Evolutionary conservation across 1,140 invertebrate genomes (phyloP), one percentile per base, ranked within the genome.

Genomic region (Propsilocerus akamusi): DNA sequence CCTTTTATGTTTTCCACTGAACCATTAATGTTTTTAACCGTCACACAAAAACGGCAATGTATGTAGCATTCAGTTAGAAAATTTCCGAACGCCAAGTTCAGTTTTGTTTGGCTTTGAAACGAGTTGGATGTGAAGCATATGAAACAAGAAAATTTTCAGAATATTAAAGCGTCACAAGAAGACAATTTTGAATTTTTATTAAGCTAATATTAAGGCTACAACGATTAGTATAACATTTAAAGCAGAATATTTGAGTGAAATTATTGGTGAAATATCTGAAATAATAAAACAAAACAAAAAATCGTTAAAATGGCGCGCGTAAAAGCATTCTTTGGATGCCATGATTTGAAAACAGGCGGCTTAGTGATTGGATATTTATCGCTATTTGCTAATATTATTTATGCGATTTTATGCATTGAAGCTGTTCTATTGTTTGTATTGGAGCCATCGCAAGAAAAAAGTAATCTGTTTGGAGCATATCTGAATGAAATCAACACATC

Each of bases 11-110:
- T 41, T 41, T 41, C 17, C 17, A 41, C 34, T 41, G 32, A 37
- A 37, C 32, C 32, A 37, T 37, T 37, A 37, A 37, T 37, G 32
- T 37, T 37, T 37, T 37, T 41, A 41, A 41, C 34, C 34, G 34
- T 41, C 34, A 41, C 34, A 41, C 14, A 41, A 20, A 41, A 41
- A 41, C 17, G n/a, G n/a, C 22, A 17, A 41, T 41, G 34, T 41
- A 20, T 41, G n/a, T 20, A 41, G 22, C 34, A 41, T 14, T 41
- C 34, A 41, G 34, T 41, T 41, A 41, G 34, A 41, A 41, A 41
- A 41, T 20, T 41, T 41, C 34, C 14, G 34, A 41, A 41, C 34
- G 34, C 34, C 22, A 20, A 37, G 34, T 41, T 41, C 34, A 41
- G 34, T 41, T 41, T 14, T 41, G 34, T 41, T 41, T 41, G 34